Base-by-base conservation (phyloP, 2,797 vertebrate genomes). In the Rallus crepitans region DNA sequence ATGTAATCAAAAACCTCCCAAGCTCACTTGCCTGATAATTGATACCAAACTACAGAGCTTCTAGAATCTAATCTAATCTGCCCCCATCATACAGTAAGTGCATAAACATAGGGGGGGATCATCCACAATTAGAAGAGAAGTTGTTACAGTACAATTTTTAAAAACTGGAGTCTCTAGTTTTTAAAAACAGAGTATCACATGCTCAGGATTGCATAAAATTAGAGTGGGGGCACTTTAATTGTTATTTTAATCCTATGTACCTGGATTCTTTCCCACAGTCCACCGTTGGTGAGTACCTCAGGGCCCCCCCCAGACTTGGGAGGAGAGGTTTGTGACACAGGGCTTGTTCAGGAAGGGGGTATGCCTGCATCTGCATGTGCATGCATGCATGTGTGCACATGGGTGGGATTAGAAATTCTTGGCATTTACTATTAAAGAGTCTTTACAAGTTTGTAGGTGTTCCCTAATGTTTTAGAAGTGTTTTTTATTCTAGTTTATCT, bases 351-450 rank as follows among this genome's bases (percentile, higher is more conserved):
- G 25, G 33, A 10, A 2, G 0, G 5, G 5, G 3, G 4, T 6
- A 12, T 8, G 13, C 0, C 1, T 37, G 17, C 31, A 42, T 5
- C 8, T 14, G 8, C 11, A 7, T 48, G 37, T 28, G 20, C 3
- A 1, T 11, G 12, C 6, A 4, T 19, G 6, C 5, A 0, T 18
- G 7, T 50, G 6, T 72, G 35, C 19, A 18, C 8, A 1, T 0
- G 0, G 0, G 4, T 23, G 10, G 14, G 11, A 13, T 60, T 57
- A 66, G 7, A 47, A 7, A 15, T 57, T 33, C 63, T 16, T 28
- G 27, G 3, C 11, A 6, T 70, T 83, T 73, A 14, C 24, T 70
- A 3, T 1, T 27, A 30, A 55, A 70, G 1, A 5, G 8, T 72
- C 23, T 50, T 70, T 31, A 45, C 21, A 45, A 21, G 9, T 17